A percentile compares a stretch with the other conserved stretches of the same genome.
These are phyloP conservation scores for Diplodus puntazzo DNA, from an alignment of 2,797 vertebrate genomes.

Conservation along the genomic window DNA sequence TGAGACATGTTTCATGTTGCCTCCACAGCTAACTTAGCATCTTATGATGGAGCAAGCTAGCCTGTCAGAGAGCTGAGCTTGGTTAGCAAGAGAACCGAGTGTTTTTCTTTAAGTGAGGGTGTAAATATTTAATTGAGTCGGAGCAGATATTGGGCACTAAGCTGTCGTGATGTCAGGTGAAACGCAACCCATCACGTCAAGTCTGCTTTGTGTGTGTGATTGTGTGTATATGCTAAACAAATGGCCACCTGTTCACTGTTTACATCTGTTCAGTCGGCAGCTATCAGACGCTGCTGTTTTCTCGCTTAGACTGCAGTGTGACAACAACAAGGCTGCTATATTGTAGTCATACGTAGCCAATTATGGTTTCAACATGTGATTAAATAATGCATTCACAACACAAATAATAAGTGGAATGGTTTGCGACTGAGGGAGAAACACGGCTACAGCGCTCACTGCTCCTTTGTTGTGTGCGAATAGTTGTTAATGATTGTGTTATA, in stretches of 20 bases:
- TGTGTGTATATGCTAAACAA: constrained; percentile 44
- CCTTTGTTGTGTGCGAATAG: neutral
- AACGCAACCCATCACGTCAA: neutral
- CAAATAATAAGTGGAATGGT: neutral
- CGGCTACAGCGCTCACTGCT: neutral
- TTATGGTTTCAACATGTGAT: neutral
- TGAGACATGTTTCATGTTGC: constrained; percentile 72
- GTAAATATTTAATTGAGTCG: neutral
- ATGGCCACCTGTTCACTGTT: constrained; percentile 80
- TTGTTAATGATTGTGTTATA: no score
- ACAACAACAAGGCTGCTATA: neutral
- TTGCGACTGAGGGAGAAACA: neutral
- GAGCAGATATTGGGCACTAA: neutral
- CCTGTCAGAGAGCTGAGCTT: constrained; percentile 51
- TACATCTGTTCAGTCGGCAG: constrained; percentile 62
- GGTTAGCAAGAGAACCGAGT: constrained; percentile 26
- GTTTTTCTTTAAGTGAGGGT: neutral
- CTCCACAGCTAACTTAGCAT: constrained; percentile 78
- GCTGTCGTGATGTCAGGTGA: neutral
- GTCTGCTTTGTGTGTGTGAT: neutral
- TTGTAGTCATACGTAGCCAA: neutral
- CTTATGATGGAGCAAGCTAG: constrained; percentile 69
- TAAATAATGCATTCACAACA: neutral
- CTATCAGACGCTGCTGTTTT: constrained; percentile 1
- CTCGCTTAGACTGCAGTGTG: neutral